Conservation (phyloP, 2,113 vertebrate genomes). For the Piaya cayana region DNA sequence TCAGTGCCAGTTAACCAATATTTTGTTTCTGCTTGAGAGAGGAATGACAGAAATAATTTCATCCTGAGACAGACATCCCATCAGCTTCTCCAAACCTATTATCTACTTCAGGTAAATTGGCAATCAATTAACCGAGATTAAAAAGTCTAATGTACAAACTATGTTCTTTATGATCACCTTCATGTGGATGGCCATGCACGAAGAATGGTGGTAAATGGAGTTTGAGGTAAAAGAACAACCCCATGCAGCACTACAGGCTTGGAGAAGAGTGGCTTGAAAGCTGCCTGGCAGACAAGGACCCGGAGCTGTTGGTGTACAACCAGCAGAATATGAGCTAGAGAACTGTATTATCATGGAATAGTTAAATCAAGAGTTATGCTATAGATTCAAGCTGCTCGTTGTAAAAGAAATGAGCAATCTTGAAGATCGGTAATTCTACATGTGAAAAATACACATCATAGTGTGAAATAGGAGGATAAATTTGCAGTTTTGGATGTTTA, state of each 20-base stretch:
- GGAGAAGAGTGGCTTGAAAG: too few species aligned
- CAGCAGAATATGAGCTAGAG: neutral
- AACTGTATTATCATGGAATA: neutral
- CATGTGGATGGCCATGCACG: too few species aligned
- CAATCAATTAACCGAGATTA: slow-evolving; percentile 27
- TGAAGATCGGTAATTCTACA: neutral
- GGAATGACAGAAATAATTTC: neutral
- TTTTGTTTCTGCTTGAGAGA: neutral
- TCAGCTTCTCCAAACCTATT: neutral
- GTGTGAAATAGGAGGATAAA: neutral
- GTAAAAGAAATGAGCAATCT: neutral
- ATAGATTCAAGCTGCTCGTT: neutral
- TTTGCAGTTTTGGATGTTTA: neutral
- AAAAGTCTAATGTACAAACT: neutral
- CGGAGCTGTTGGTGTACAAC: too few species aligned
- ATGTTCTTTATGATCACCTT: neutral
- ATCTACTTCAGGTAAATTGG: neutral
- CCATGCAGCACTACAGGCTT: too few species aligned
- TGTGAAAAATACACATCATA: neutral
- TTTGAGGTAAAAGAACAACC: too few species aligned
- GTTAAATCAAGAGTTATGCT: neutral
- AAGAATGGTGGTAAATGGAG: too few species aligned
- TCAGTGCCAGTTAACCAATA: slow-evolving; percentile 28
- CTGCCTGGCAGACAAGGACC: too few species aligned
- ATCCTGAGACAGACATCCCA: neutral